phyloP scores from a whole-genome alignment of 2,113 vertebrate species.

The Eclectus roratus region DNA sequence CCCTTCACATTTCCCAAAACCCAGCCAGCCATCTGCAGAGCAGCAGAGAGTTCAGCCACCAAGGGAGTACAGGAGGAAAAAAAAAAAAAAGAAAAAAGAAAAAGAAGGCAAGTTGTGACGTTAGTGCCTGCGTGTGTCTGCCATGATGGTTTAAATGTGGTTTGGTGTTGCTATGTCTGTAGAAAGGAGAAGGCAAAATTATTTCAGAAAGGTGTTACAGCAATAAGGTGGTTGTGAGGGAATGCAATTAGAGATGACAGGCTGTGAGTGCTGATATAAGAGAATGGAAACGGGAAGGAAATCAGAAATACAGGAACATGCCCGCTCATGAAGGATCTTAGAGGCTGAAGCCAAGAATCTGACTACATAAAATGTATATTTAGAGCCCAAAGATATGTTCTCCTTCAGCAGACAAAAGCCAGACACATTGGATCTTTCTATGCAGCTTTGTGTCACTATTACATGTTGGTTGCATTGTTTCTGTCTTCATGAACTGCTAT shows the following conservation, averaged over 20 bases:
- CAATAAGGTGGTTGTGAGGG: background rate
- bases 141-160: background rate
- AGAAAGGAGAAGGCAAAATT: background rate
- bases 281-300: background rate
- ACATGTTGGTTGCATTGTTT: constrained; percentile 1
- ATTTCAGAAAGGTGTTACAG: background rate
- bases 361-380: background rate
- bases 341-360: constrained; percentile 20
- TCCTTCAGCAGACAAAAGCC: background rate
- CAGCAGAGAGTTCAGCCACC: background rate
- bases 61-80: background rate
- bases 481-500: background rate
- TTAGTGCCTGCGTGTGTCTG: background rate
- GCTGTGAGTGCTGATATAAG: background rate
- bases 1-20: background rate
- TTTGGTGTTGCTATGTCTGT: background rate
- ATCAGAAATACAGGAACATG: background rate
- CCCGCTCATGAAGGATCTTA: background rate
- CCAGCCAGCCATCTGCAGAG: background rate
- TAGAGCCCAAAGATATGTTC: background rate
- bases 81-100: background rate
- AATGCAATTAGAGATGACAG: background rate
- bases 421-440: background rate
- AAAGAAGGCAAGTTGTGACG: background rate
- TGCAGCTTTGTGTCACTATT: background rate